These are phyloP conservation scores for Trididemnum nubilum DNA, from an alignment of 23 tunicate genomes.

Conservation along the genomic window DNA sequence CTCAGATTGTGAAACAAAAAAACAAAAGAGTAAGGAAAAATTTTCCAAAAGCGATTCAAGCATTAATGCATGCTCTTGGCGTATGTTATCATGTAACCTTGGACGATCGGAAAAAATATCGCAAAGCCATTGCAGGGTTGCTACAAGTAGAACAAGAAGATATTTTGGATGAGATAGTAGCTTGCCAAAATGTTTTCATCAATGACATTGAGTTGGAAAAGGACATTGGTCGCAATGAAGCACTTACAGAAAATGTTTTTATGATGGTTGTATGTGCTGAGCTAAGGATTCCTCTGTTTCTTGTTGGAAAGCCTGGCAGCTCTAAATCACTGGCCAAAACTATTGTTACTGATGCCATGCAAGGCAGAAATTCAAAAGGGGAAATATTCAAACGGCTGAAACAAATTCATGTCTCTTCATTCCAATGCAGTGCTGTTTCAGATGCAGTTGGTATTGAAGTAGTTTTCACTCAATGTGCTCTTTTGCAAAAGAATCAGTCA, in stretches of 20 bases:
- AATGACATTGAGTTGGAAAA: slow-evolving; percentile 25
- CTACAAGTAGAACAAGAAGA: neutral
- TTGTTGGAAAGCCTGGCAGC: slow-evolving; percentile 70
- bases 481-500: slow-evolving; percentile 51
- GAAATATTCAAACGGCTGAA: slow-evolving; percentile 41
- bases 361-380: slow-evolving; percentile 40
- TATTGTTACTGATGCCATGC: slow-evolving; percentile 55
- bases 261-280: slow-evolving; percentile 68
- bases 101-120: slow-evolving; percentile 37
- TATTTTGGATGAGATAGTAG: slow-evolving; percentile 40
- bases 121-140: slow-evolving; percentile 7
- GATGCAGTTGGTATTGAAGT: slow-evolving; percentile 77
- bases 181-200: slow-evolving; percentile 51
- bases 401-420: slow-evolving; percentile 59
- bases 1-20: slow-evolving; percentile 5
- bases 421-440: slow-evolving; percentile 69
- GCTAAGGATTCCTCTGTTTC: slow-evolving; percentile 63
- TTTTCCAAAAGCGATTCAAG: slow-evolving; percentile 8
- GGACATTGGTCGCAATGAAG: slow-evolving; percentile 59
- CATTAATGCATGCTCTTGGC: slow-evolving; percentile 61
- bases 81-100: slow-evolving; percentile 70
- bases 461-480: slow-evolving; percentile 57
- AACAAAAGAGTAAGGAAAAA: neutral
- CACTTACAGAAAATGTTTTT: slow-evolving; percentile 58
- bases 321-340: slow-evolving; percentile 74